A percentile compares a stretch with the other conserved stretches of the same genome.
Evolutionary conservation across 2,113 vertebrate species (phyloP).

Genomic region (Pao palembangensis): DNA sequence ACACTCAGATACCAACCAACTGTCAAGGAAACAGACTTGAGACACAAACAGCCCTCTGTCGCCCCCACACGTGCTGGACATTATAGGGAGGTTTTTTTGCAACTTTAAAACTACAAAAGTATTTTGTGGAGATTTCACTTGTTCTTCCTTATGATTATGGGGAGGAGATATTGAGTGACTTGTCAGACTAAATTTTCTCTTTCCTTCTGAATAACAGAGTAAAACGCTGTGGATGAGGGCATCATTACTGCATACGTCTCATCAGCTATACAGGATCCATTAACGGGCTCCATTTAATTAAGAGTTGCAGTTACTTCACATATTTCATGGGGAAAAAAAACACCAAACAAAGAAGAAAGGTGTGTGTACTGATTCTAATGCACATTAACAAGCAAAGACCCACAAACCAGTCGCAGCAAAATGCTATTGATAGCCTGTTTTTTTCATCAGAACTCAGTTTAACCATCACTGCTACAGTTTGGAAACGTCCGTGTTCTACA

Average conservation of each 20-base stretch:
- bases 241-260: slow-evolving; percentile 46
- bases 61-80: background rate
- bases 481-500: slow-evolving; percentile 22
- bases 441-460: slow-evolving; percentile 14
- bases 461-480: slow-evolving; percentile 15
- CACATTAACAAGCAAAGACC: slow-evolving; percentile 6
- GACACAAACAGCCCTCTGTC: too few species aligned
- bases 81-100: background rate
- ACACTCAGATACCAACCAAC: slow-evolving; percentile 20
- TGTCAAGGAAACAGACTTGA: background rate
- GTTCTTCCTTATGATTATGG: too few species aligned
- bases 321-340: slow-evolving; percentile 17
- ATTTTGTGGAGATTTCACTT: too few species aligned
- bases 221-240: slow-evolving; percentile 41
- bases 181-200: slow-evolving; percentile 21
- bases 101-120: too few species aligned
- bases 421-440: background rate
- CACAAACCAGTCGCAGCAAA: slow-evolving; percentile 12
- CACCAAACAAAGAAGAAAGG: background rate
- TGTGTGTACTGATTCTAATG: slow-evolving; percentile 12
- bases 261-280: slow-evolving; percentile 58
- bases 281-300: slow-evolving; percentile 54
- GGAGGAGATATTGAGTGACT: too few species aligned
- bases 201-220: slow-evolving; percentile 36
- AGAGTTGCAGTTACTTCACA: slow-evolving; percentile 44